Evolutionary conservation across 2,113 vertebrate genomes (phyloP), one percentile per base, ranked within the genome.

Genomic region (Pycnonotus jocosus): DNA sequence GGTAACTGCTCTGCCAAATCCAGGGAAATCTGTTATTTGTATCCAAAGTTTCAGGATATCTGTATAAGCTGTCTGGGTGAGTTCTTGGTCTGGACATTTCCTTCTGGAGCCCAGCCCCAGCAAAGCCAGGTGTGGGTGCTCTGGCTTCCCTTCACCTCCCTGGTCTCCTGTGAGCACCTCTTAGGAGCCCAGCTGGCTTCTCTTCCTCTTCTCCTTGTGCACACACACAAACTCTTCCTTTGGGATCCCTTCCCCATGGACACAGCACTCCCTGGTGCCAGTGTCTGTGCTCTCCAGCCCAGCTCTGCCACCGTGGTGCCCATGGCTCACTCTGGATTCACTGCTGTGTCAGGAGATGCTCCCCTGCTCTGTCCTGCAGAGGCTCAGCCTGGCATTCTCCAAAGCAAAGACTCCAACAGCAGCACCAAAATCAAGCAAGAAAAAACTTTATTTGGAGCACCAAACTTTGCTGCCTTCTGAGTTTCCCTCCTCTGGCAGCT

Each of bases 121-220:
- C 65, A 61, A 40, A 78, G 66, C 12, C 40, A 24, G 24, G 2
- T 25, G 5, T 44, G 31, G 12, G 15, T 47, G 25, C 10, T 73
- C 31, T 22, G 37, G 66, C 38, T 68, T 72, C 33, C 30, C 53
- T 40, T 62, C 66, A 45, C 28, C n/a, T 56, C n/a, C 22, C 24
- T 47, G 24, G 12, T 56, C 10, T 62, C 40, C 42, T 56, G 22
- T 38, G 25, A 38, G n/a, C n/a, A 38, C 37, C 37, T 82, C 7
- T 42, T 7, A 13, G 0, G 0, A 65, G 56, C 35, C 45, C 65
- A 11, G 9, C 21, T 37, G 33, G 7, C 4, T 57, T 70, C 42
- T 81, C 12, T n/a, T 51, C 47, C 45, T 58, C 24, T 33, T 27
- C 61, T 87, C 11, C 19, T 51, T 33, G 18, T 56, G 27, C 16